Evolutionary conservation across 2,113 vertebrate species (phyloP), one percentile per base, ranked within the genome.

Genomic region (Amia ocellicauda): DNA sequence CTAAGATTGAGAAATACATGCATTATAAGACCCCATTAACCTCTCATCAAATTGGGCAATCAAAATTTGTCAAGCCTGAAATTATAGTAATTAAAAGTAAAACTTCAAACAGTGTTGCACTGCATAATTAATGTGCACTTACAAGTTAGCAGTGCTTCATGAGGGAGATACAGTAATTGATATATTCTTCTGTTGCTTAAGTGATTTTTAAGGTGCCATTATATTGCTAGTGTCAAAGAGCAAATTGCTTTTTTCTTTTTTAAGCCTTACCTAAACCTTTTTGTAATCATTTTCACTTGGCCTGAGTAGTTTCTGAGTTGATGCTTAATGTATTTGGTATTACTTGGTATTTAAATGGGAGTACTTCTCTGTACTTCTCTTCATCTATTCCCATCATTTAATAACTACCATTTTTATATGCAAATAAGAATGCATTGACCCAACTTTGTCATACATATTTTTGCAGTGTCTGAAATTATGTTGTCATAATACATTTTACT

Each of bases 21-120:
- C 67, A 74, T 75, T 73, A 80, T 72, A 62, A 58, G 72, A 83
- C 77, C 73, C 75, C 69, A 83, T 87, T 88, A 85, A 88, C 88
- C 85, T 84, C 77, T 56, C 66, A 66, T 72, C 73, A 86, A 86
- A 85, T 86, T 80, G 82, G 76, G 81, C 82, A 80, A 86, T 88
- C 78, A 69, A 83, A 81, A 68, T 82, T 86, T 75, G 63, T 86
- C 85, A 84, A 86, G 85, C 88, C 80, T 88, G 83, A 90, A 90
- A 88, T 88, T 87, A 79, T 83, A 64, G 61, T 82, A 84, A 88
- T 86, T 87, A 85, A 82, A 79, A 71, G 78, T 69, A 84, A 86
- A 85, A 84, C 65, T 20, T 26, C 65, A 58, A 23, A 47, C 14
- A 47, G 13, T 66, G 55, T 58, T 67, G 69, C 68, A 29, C 67